Evolutionary conservation across 2,797 vertebrate species (phyloP).

Genomic region (Phalanger gymnotis): DNA sequence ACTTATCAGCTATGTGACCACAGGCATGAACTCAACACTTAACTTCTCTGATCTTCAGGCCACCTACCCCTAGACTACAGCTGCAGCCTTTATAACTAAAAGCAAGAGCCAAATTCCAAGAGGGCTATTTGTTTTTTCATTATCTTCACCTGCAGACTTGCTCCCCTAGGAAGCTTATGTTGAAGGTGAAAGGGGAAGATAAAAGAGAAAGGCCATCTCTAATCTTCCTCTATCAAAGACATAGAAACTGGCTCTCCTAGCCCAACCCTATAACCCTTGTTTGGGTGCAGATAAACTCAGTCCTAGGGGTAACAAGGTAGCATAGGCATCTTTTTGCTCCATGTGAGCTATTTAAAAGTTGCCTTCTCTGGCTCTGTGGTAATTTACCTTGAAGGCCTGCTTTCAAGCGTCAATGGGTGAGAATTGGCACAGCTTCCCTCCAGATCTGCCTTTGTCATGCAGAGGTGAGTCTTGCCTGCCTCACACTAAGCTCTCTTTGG

Average conservation of each 20-base stretch:
- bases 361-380: constrained; percentile 65
- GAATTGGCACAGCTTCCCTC: constrained; percentile 14
- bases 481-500: background rate
- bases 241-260: constrained; percentile 35
- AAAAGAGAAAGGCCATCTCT: background rate
- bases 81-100: background rate
- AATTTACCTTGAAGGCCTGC: constrained; percentile 54
- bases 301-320: constrained; percentile 52
- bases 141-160: background rate
- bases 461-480: constrained; percentile 12
- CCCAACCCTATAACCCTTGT: constrained; percentile 30
- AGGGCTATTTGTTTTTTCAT: background rate
- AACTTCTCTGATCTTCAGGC: background rate
- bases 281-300: constrained; percentile 50
- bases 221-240: background rate
- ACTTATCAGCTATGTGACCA: background rate
- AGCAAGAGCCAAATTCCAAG: background rate
- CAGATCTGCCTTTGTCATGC: constrained; percentile 23
- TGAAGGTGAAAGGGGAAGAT: background rate
- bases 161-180: background rate
- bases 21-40: background rate
- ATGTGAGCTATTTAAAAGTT: constrained; percentile 50
- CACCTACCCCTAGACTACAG: background rate
- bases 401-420: constrained; percentile 53
- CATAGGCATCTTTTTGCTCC: constrained; percentile 50